phyloP scores from a whole-genome alignment of 2,113 vertebrate genomes.

The Melanotaenia duboulayi region DNA sequence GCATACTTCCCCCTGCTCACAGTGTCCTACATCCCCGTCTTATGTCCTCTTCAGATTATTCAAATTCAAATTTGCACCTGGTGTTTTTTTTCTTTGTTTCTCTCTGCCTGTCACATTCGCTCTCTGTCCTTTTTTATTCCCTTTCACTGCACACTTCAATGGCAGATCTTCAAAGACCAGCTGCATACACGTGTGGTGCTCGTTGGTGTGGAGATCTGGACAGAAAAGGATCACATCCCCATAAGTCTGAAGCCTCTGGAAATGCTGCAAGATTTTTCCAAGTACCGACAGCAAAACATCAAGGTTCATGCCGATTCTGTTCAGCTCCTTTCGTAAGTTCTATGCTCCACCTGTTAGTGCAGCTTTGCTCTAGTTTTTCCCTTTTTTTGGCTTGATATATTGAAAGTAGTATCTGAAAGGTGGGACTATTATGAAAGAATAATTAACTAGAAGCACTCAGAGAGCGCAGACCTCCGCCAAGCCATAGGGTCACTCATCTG shows the following conservation, averaged over 20 bases:
- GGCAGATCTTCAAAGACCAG: constrained; percentile 96
- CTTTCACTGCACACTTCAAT: constrained; percentile 40
- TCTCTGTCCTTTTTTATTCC: constrained; percentile 38
- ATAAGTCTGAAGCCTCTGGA: constrained; percentile 90
- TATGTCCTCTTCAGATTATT: constrained; percentile 73
- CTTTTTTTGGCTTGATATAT: too few species aligned
- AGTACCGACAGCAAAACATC: constrained; percentile 93
- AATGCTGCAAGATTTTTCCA: constrained; percentile 94
- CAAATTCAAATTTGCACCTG: constrained; percentile 78
- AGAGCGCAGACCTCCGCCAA: too few species aligned
- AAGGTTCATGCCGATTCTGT: constrained; percentile 92
- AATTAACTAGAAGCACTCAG: too few species aligned
- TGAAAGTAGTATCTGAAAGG: too few species aligned
- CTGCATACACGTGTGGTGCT: constrained; percentile 96
- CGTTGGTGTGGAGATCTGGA: constrained; percentile 96
- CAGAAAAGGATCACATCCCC: constrained; percentile 91
- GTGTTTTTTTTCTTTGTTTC: constrained; percentile 73
- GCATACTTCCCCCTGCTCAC: constrained; percentile 75
- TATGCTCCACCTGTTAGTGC: not conserved
- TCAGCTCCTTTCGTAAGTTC: constrained; percentile 94
- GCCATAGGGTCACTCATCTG: too few species aligned
- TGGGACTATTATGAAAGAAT: too few species aligned
- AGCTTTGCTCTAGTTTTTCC: not conserved
- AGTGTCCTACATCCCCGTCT: constrained; percentile 76
- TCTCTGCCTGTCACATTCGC: not conserved